A percentile compares a stretch with the other conserved stretches of the same genome.
phyloP scores from a whole-genome alignment of 1,140 invertebrate species.

The Bombus superbus region DNA sequence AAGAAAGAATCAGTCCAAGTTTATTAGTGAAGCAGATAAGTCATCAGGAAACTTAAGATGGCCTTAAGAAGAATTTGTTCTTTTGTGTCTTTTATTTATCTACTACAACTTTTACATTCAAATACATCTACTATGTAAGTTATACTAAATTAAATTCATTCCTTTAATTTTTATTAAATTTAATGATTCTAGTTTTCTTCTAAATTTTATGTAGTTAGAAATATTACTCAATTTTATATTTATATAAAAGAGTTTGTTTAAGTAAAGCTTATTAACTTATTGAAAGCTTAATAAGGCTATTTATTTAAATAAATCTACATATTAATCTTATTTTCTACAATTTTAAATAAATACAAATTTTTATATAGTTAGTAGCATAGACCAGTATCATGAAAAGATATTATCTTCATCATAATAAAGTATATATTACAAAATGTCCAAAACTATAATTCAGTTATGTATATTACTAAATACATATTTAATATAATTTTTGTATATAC shows the following conservation, averaged over 20 bases:
- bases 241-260: not conserved
- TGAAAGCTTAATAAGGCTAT: not conserved
- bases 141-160: slow-evolving; percentile 16
- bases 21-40: slow-evolving; percentile 71
- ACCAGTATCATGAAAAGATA: not conserved
- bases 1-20: slow-evolving; percentile 72
- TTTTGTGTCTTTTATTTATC: slow-evolving; percentile 31
- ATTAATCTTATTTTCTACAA: not conserved
- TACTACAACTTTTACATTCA: slow-evolving; percentile 1
- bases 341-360: not conserved
- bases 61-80: slow-evolving; percentile 58
- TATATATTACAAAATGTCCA: not conserved
- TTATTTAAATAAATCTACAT: not conserved
- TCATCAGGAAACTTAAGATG: slow-evolving; percentile 72
- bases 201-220: not conserved
- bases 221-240: not conserved
- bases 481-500: not conserved
- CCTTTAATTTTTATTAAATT: slow-evolving; percentile 1
- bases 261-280: not conserved
- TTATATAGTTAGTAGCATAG: not conserved
- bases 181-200: not conserved
- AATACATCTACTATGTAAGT: slow-evolving; percentile 55
- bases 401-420: not conserved
- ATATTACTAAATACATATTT: not conserved
- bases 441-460: not conserved